phyloP scores from a whole-genome alignment of 2,888 invertebrate genomes.

The Seladonia tumulorum region DNA sequence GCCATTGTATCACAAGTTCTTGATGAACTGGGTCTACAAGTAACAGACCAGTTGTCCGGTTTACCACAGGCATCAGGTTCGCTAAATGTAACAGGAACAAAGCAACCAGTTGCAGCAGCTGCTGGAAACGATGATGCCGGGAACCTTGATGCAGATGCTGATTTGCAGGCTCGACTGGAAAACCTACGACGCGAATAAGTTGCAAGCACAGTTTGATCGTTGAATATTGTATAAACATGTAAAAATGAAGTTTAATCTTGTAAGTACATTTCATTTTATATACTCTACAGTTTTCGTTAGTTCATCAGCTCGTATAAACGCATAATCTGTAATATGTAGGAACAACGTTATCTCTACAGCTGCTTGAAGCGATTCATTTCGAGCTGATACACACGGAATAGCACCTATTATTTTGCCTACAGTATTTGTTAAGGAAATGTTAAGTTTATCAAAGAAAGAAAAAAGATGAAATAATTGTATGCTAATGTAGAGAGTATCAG shows the following conservation, averaged over 20 bases:
- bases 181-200: conserved; percentile 94
- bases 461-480: conserved; percentile 3
- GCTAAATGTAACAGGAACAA: conserved; percentile 86
- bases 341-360: conserved; percentile 10
- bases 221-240: conserved; percentile 61
- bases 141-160: conserved; percentile 94
- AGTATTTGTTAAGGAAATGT: conserved; percentile 20
- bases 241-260: conserved; percentile 52
- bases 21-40: conserved; percentile 98
- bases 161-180: conserved; percentile 97
- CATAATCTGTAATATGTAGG: neutral
- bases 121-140: conserved; percentile 84
- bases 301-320: neutral
- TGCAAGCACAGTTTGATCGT: conserved; percentile 15
- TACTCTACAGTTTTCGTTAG: conserved; percentile 13
- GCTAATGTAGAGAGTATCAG: neutral
- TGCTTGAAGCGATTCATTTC: neutral
- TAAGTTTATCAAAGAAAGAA: conserved; percentile 25
- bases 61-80: conserved; percentile 90
- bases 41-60: conserved; percentile 96
- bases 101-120: conserved; percentile 87
- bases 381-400: conserved; percentile 2
- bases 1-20: conserved; percentile 97
- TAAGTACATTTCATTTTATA: conserved; percentile 44
- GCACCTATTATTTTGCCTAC: conserved; percentile 7